Base-by-base conservation (phyloP, 2,113 vertebrate genomes). In the Dermatemys mawii region DNA sequence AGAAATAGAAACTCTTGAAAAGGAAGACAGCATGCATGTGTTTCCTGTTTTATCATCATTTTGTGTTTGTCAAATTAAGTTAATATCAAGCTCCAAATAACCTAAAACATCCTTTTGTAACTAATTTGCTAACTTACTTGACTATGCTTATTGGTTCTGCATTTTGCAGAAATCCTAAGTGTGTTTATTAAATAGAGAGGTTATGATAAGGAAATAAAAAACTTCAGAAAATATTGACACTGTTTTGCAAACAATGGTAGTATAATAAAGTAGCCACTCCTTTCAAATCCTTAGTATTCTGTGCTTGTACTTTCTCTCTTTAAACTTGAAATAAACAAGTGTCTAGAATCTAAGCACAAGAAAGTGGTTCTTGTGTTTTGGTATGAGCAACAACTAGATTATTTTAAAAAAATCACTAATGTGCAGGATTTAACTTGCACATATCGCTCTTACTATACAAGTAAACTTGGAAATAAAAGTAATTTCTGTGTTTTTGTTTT, bases 31-130 rank as follows among this genome's bases (percentile, higher is more conserved):
- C 80, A 46, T 91, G 92, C 82, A 87, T 94, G 54, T 97, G 96
- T 95, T 98, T 97, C 96, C 97, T 96, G 94, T 96, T 94, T 92
- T 92, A 95, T 90, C 83, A 26, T 50, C 78, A 76, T 32, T 92
- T 88, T 94, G 19, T 92, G 57, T 92, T n/a, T n/a, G n/a, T n/a
- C n/a, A 89, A 90, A 53, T 91, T 84, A 60, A 79, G 75, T 90
- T 93, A 51, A 82, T 89, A 84, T 91, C 88, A 94, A 94, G 88
- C 91, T 92, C 93, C 90, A 90, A 87, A 48, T 96, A 95, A 97
- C 93, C 57, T 46, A 67, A 81, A 94, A 84, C 90, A 84, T 94
- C 90, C 91, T 89, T 92, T 93, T 89, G 80, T 86, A 96, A 85
- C 27, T 76, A 93, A 93, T 93, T 92, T 97, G 86, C 78, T 83